These are phyloP conservation scores for Chamaea fasciata DNA, from an alignment of 2,113 vertebrate species.

Conservation along the genomic window DNA sequence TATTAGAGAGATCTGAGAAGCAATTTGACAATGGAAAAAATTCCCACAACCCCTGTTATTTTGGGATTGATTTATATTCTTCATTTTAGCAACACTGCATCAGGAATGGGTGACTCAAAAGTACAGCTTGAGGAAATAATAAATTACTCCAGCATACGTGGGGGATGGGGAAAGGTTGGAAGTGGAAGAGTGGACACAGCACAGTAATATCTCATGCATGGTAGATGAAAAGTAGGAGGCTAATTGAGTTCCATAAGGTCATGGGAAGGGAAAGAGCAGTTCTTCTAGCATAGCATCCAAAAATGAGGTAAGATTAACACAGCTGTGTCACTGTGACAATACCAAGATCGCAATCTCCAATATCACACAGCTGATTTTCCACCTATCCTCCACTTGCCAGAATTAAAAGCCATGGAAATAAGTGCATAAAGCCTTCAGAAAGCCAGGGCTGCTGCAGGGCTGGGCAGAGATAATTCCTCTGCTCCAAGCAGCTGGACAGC, in stretches of 20 bases:
- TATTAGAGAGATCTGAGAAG: not conserved
- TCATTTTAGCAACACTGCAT: not conserved
- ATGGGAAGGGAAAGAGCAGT: conserved; percentile 58
- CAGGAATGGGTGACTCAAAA: not conserved
- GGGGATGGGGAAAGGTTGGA: not conserved
- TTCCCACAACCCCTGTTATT: not conserved
- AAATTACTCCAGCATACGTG: not conserved
- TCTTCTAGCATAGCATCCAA: conserved; percentile 4
- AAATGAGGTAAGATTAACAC: conserved; percentile 16
- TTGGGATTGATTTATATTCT: not conserved
- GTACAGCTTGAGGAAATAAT: not conserved
- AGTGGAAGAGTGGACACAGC: not conserved
- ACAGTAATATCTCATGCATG: not conserved
- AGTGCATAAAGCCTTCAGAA: not conserved
- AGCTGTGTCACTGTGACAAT: not conserved
- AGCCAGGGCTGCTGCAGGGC: not conserved
- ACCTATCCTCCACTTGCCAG: not conserved
- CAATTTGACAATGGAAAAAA: not conserved
- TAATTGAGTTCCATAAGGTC: conserved; percentile 68
- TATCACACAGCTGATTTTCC: not conserved
- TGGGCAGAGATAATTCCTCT: not conserved
- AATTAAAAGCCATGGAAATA: conserved; percentile 10
- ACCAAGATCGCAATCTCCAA: not conserved
- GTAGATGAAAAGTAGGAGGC: conserved; percentile 42
- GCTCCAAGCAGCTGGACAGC: not conserved